phyloP scores from a whole-genome alignment of 2,113 vertebrate species.

The Archilochus colubris region DNA sequence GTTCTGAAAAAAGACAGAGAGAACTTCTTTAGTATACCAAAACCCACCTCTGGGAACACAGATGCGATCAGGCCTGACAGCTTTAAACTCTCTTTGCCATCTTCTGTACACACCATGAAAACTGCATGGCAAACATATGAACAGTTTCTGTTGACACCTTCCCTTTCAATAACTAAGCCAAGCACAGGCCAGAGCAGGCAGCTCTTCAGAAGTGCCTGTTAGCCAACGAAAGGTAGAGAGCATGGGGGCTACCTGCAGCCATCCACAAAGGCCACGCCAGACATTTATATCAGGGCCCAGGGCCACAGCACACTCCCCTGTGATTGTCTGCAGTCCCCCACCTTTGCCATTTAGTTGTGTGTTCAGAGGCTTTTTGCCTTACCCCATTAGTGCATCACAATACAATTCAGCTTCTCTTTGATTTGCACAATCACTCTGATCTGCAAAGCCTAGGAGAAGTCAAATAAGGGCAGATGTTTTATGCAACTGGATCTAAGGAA shows the following conservation, averaged over 20 bases:
- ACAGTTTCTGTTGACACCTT: accelerated
- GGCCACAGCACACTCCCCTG: background rate
- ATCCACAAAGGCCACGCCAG: background rate
- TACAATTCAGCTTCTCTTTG: slow-evolving; percentile 23
- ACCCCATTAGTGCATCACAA: background rate
- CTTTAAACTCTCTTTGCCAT: background rate
- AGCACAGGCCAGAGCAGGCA: accelerated
- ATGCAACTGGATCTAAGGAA: background rate
- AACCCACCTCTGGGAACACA: background rate
- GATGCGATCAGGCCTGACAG: background rate
- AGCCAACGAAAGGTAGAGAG: accelerated
- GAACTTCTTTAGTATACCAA: background rate
- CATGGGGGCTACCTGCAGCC: no score
- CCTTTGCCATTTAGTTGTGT: background rate
- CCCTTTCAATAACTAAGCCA: accelerated
- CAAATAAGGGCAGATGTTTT: slow-evolving; percentile 42
- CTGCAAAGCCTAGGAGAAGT: background rate
- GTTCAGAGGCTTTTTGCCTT: background rate
- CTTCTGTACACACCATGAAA: background rate
- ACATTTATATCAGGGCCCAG: no score
- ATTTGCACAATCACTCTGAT: background rate
- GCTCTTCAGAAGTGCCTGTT: accelerated
- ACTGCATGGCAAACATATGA: accelerated
- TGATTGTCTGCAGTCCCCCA: background rate
- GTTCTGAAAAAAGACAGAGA: background rate